These are phyloP conservation scores for Melinaea marsaeus DNA, from an alignment of 2,888 invertebrate species.

Conservation along the genomic window DNA sequence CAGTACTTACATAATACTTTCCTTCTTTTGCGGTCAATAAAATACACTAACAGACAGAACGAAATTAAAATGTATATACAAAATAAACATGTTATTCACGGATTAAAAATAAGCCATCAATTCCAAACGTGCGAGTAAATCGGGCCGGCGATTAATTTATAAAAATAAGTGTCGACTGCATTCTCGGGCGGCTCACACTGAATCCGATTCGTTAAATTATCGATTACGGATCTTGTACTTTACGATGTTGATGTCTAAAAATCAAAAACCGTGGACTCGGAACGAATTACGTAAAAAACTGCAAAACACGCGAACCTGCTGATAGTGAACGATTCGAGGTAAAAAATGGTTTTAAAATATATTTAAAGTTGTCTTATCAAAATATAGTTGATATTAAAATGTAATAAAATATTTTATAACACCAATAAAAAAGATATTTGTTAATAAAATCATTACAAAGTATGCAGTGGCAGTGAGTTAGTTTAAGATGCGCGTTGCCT, in stretches of 20 bases:
- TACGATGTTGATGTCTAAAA: slow-evolving; percentile 18
- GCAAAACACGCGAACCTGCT: background rate
- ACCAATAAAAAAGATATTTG: background rate
- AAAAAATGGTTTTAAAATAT: background rate
- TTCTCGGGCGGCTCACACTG: slow-evolving; percentile 14
- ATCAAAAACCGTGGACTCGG: slow-evolving; percentile 15
- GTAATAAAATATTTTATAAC: background rate
- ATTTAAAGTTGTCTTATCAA: too few species aligned
- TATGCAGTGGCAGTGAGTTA: slow-evolving; percentile 2
- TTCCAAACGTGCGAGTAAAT: slow-evolving; percentile 14
- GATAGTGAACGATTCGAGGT: slow-evolving; percentile 5
- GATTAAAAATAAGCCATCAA: slow-evolving; percentile 19
- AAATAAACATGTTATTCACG: slow-evolving; percentile 5
- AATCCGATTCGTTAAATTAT: slow-evolving; percentile 25
- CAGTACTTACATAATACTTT: too few species aligned
- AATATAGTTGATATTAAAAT: too few species aligned
- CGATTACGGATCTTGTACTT: slow-evolving; percentile 27
- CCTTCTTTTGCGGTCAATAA: too few species aligned
- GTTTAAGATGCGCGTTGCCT: slow-evolving; percentile 51
- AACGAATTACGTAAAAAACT: slow-evolving; percentile 12
- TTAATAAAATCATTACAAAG: background rate
- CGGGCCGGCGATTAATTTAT: slow-evolving; percentile 21
- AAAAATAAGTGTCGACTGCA: slow-evolving; percentile 20
- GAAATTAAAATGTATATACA: too few species aligned
- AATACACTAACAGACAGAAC: too few species aligned